A percentile compares a stretch with the other conserved stretches of the same genome.
These are phyloP conservation scores for Cyprinus carpio DNA, from an alignment of 2,113 vertebrate genomes.

Conservation along the genomic window DNA sequence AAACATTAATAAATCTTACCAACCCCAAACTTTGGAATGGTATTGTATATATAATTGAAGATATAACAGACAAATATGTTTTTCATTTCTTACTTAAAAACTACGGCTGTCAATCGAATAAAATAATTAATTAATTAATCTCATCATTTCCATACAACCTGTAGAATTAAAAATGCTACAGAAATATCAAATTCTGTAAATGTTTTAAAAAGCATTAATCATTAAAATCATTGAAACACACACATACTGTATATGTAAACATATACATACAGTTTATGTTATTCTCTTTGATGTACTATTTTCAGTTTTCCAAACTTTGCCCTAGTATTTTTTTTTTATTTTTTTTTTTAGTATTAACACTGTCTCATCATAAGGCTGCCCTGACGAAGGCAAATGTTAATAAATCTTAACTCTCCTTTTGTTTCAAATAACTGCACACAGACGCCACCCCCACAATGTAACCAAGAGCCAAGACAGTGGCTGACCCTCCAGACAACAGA, in stretches of 20 bases:
- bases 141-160: not conserved
- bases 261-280: too few species aligned
- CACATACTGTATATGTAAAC: too few species aligned
- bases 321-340: not conserved
- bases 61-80: not conserved
- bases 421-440: constrained; percentile 5
- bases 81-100: not conserved
- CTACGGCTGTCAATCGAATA: not conserved
- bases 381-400: not conserved
- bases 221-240: not conserved
- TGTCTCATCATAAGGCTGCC: not conserved
- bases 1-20: not conserved
- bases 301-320: not conserved
- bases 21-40: not conserved
- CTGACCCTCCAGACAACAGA: constrained; percentile 93
- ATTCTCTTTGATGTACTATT: not conserved
- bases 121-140: not conserved
- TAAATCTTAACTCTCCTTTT: not conserved
- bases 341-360: not conserved
- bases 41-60: not conserved
- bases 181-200: not conserved
- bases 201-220: not conserved
- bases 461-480: constrained; percentile 21
- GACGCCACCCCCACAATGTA: not conserved
- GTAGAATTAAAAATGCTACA: not conserved